Evolutionary conservation across 1,140 invertebrate species (phyloP).

Genomic region (Drosophila seguyi): DNA sequence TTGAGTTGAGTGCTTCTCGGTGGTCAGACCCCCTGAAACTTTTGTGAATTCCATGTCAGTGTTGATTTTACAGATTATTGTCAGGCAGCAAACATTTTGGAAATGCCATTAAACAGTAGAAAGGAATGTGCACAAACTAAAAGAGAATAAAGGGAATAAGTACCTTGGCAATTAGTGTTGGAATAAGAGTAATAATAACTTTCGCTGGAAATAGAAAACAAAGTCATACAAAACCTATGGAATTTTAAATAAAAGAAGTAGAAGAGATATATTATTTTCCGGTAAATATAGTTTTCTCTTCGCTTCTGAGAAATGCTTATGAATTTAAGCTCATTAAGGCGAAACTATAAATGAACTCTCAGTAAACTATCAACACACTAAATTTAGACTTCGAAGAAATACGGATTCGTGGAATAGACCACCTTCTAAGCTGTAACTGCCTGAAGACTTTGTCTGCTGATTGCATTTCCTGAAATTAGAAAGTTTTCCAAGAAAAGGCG

Average conservation of each 20-base stretch:
- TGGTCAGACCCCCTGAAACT: slow-evolving; percentile 13
- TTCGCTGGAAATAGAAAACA: not conserved
- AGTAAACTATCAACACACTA: not conserved
- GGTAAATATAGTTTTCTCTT: not conserved
- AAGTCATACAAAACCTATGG: not conserved
- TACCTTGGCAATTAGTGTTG: too few relatives aligned
- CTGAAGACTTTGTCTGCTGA: slow-evolving; percentile 1
- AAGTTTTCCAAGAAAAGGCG: slow-evolving; percentile 32
- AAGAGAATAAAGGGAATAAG: not conserved
- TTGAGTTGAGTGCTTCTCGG: slow-evolving; percentile 40
- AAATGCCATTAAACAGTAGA: not conserved
- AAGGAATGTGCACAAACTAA: not conserved
- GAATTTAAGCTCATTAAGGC: too few relatives aligned
- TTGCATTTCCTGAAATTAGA: slow-evolving; percentile 20
- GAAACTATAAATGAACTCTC: not conserved
- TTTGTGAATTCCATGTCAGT: slow-evolving; percentile 43
- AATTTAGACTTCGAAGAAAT: not conserved
- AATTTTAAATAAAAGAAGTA: not conserved
- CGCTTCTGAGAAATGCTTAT: not conserved
- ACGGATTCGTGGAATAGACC: slow-evolving; percentile 1
- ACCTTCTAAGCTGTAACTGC: not conserved
- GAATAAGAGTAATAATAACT: too few relatives aligned
- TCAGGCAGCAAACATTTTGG: slow-evolving; percentile 19
- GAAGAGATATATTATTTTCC: too few relatives aligned
- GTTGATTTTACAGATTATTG: slow-evolving; percentile 76